Evolutionary conservation across 2,888 invertebrate genomes (phyloP).

Genomic region (Callimorpha dominula): DNA sequence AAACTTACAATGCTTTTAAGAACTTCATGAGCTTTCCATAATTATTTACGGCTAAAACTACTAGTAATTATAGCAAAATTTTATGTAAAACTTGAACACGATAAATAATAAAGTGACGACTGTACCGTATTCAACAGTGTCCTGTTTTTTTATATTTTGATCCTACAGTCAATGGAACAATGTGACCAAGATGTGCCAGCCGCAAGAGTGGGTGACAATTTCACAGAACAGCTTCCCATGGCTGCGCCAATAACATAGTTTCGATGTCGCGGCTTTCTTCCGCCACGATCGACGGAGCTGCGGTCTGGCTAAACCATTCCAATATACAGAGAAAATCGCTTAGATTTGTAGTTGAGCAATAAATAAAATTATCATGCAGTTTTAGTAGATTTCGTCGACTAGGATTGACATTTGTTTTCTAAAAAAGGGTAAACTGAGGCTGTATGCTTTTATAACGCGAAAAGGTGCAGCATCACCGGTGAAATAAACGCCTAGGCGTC

Average conservation of each 20-base stretch:
- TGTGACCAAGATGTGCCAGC: conserved; percentile 6
- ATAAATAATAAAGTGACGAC: too few species aligned
- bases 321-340: conserved; percentile 17
- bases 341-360: neutral
- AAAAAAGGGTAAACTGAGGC: neutral
- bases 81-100: too few species aligned
- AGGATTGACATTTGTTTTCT: neutral
- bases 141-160: neutral
- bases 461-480: neutral
- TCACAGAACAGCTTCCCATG: conserved; percentile 44
- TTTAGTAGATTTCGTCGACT: neutral
- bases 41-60: neutral
- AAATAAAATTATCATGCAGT: neutral
- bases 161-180: neutral
- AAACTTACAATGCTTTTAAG: neutral
- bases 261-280: conserved; percentile 41
- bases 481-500: neutral
- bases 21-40: neutral
- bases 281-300: conserved; percentile 20
- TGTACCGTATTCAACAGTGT: neutral
- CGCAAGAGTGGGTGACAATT: conserved; percentile 29
- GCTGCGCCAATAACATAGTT: conserved; percentile 48
- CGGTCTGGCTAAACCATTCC: conserved; percentile 38
- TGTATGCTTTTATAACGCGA: neutral
- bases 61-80: too few species aligned